Percentiles rank a stretch among this genome's conserved stretches.
Evolutionary conservation across 2,113 vertebrate species (phyloP).

Genomic region (Prunella fulvescens): DNA sequence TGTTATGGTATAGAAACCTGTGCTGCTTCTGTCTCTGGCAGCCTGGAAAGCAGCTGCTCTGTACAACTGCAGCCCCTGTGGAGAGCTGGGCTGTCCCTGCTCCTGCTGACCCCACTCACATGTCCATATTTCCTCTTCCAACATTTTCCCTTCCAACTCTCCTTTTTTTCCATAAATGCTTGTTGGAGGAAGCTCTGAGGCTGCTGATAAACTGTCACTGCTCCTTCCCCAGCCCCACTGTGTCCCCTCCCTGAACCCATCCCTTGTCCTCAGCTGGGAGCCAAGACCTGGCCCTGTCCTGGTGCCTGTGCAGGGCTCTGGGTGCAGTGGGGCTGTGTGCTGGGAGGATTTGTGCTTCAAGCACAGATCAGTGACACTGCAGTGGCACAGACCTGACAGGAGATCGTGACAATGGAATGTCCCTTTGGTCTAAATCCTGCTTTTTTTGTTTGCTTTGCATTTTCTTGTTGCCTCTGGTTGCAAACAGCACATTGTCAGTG

Average conservation of each 20-base stretch:
- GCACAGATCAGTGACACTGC: neutral
- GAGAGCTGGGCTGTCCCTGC: neutral
- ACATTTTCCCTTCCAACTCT: neutral
- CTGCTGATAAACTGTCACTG: neutral
- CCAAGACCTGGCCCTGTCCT: neutral
- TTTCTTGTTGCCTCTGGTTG: neutral
- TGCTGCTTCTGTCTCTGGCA: neutral
- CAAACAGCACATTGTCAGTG: neutral
- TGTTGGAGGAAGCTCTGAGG: neutral
- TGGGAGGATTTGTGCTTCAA: neutral
- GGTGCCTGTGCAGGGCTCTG: neutral
- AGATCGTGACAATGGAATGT: rapidly evolving
- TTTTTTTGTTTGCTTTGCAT: neutral
- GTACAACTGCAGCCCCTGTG: neutral
- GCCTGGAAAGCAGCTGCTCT: neutral
- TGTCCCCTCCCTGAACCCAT: neutral
- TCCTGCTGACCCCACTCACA: rapidly evolving
- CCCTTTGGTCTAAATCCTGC: neutral
- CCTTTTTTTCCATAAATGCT: neutral
- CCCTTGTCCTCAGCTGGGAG: neutral
- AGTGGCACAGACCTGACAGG: neutral
- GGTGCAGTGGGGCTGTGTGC: rapidly evolving
- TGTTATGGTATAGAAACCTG: rapidly evolving
- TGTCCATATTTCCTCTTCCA: neutral
- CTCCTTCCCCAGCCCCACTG: neutral